A percentile compares a stretch with the other conserved stretches of the same genome.
These are phyloP conservation scores for Leucoma salicis DNA, from an alignment of 2,888 invertebrate species.

Conservation along the genomic window DNA sequence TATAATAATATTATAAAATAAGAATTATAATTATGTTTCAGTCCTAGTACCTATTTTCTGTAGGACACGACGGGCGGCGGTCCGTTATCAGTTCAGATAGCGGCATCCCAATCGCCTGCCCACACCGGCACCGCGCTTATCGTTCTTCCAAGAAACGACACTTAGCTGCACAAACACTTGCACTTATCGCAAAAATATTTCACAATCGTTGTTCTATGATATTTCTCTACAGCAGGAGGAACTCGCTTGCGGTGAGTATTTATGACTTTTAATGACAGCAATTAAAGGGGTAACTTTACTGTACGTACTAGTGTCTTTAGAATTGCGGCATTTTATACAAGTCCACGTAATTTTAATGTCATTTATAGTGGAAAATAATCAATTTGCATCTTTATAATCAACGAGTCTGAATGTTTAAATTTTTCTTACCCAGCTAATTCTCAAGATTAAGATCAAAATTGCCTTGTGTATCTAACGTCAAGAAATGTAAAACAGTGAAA, in stretches of 20 bases:
- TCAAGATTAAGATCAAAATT: too few relatives aligned
- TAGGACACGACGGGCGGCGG: constrained; percentile 41
- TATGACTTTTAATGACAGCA: constrained; percentile 1
- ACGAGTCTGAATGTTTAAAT: too few relatives aligned
- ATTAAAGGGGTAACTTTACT: neutral
- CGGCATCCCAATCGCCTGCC: constrained; percentile 65
- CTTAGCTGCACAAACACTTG: constrained; percentile 63
- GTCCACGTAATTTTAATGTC: too few relatives aligned
- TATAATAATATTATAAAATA: too few relatives aligned
- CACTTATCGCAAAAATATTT: constrained; percentile 70
- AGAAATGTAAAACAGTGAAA: too few relatives aligned
- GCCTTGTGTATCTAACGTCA: too few relatives aligned
- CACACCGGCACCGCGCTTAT: constrained; percentile 56
- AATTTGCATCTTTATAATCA: too few relatives aligned
- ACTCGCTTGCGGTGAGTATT: too few relatives aligned
- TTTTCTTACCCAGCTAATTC: too few relatives aligned
- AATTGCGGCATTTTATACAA: constrained; percentile 13
- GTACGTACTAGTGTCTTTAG: neutral
- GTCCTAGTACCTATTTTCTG: constrained; percentile 28
- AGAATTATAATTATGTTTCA: neutral
- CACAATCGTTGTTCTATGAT: constrained; percentile 52
- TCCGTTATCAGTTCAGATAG: constrained; percentile 65
- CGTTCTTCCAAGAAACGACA: constrained; percentile 73
- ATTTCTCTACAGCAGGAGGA: constrained; percentile 19
- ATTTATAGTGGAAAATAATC: too few relatives aligned